Evolutionary conservation across 2,113 vertebrate species (phyloP).

Genomic region (Platycercus adscitus): DNA sequence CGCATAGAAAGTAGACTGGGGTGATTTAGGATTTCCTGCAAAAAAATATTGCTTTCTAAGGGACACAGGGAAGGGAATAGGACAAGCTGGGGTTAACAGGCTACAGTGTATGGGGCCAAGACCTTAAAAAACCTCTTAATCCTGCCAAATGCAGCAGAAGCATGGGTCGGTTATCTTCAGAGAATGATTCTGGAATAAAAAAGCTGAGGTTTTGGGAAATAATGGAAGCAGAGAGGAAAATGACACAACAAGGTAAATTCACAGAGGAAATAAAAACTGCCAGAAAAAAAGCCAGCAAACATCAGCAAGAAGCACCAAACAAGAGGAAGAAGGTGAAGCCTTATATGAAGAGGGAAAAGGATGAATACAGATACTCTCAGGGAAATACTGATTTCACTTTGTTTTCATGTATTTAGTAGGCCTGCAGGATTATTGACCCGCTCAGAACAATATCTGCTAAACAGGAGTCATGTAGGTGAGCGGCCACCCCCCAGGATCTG

Average conservation of each 20-base stretch:
- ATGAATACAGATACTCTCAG: not conserved
- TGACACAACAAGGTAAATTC: not conserved
- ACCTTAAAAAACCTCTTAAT: not conserved
- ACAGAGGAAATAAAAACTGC: not conserved
- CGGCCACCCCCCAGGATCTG: accelerated
- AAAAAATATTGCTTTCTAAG: not conserved
- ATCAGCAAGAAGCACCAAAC: not conserved
- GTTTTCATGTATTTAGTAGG: not conserved
- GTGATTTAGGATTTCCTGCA: not conserved
- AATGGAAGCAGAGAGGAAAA: not conserved
- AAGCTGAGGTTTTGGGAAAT: not conserved
- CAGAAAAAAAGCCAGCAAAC: not conserved
- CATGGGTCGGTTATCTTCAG: not conserved
- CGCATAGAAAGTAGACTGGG: not conserved
- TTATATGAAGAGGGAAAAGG: not conserved
- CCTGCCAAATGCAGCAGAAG: not conserved
- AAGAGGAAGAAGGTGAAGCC: not conserved
- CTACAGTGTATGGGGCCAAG: not conserved
- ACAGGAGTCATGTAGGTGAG: not conserved
- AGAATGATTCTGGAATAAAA: not conserved
- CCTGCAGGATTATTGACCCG: not conserved
- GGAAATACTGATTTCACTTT: not conserved
- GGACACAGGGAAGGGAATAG: not conserved
- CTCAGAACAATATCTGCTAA: not conserved
- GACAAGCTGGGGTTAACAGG: not conserved